phyloP scores from a whole-genome alignment of 2,113 vertebrate genomes.

The Anolis sagrei region DNA sequence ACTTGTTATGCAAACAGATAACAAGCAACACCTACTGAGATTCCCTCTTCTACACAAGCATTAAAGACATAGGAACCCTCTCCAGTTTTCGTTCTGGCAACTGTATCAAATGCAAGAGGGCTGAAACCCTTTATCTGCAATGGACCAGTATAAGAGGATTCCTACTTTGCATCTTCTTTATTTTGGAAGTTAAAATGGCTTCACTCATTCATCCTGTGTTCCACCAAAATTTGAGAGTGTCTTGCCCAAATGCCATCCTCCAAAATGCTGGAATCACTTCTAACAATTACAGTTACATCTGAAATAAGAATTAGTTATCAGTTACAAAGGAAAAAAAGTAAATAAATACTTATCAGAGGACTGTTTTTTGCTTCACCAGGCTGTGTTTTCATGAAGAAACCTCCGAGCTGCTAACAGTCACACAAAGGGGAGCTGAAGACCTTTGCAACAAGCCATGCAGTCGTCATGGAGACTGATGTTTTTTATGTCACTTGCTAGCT shows the following conservation, averaged over 20 bases:
- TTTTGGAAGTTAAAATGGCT: not conserved
- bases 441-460: conserved; percentile 86
- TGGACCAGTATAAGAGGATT: not conserved
- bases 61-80: too few relatives aligned
- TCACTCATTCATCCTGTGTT: not conserved
- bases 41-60: too few relatives aligned
- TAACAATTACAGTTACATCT: not conserved
- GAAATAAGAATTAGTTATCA: conserved; percentile 31
- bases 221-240: not conserved
- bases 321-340: conserved; percentile 25
- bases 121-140: not conserved
- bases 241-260: not conserved
- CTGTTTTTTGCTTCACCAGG: conserved; percentile 77
- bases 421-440: conserved; percentile 71
- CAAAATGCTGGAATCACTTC: not conserved
- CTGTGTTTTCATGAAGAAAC: conserved; percentile 89
- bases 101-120: too few relatives aligned
- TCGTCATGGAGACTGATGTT: conserved; percentile 92
- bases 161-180: not conserved
- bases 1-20: too few relatives aligned
- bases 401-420: conserved; percentile 76
- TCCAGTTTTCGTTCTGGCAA: too few relatives aligned
- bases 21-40: too few relatives aligned
- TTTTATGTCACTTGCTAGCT: conserved; percentile 87
- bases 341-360: conserved; percentile 49